Conservation (phyloP, 2,888 invertebrate genomes). For the Lacanobia wlatinum region DNA sequence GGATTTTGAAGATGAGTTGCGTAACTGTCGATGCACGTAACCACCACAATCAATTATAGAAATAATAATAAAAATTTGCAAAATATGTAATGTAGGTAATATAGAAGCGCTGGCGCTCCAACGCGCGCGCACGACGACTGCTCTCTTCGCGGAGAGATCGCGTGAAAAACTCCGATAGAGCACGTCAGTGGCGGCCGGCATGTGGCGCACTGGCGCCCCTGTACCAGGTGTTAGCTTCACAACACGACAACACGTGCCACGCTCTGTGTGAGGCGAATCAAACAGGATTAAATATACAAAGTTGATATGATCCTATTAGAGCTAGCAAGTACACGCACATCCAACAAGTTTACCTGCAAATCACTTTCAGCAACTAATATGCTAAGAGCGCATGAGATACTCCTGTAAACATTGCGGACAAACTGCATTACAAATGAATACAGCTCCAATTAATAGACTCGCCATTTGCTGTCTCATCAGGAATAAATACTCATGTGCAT, state of each 20-base stretch:
- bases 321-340: constrained; percentile 17
- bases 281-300: constrained; percentile 61
- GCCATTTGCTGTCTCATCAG: neutral
- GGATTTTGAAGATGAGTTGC: constrained; percentile 50
- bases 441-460: neutral
- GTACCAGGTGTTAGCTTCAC: constrained; percentile 66
- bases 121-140: constrained; percentile 85
- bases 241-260: constrained; percentile 63
- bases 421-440: neutral
- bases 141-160: constrained; percentile 89
- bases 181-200: constrained; percentile 78
- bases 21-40: constrained; percentile 52
- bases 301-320: constrained; percentile 55
- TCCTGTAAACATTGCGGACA: neutral
- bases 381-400: neutral
- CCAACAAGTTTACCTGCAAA: constrained; percentile 21
- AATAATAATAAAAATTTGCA: constrained; percentile 52
- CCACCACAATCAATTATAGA: constrained; percentile 52
- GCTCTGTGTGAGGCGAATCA: constrained; percentile 51
- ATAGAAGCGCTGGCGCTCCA: constrained; percentile 77
- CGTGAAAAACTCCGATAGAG: constrained; percentile 87
- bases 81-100: constrained; percentile 58
- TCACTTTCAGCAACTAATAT: constrained; percentile 14
- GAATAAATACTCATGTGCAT: neutral
- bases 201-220: constrained; percentile 17